A percentile compares a stretch with the other conserved stretches of the same genome.
Evolutionary conservation across 35 echinoderm and acorn worm species (phyloP).

Genomic region (Nesometra sesokonis): DNA sequence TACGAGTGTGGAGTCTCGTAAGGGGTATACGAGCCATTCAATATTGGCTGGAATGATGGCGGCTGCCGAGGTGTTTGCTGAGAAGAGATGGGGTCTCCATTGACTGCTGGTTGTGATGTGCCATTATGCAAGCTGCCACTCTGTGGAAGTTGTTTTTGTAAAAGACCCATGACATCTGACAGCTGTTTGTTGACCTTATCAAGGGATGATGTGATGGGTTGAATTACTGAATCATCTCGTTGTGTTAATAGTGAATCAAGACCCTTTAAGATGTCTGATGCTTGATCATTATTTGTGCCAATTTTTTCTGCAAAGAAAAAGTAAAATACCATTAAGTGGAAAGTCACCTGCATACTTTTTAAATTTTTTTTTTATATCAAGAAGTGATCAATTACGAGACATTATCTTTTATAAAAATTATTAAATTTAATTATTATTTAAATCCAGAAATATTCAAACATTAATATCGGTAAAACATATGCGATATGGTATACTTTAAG

Average conservation of each 20-base stretch:
- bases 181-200: conserved; percentile 52
- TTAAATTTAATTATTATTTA: too few species aligned
- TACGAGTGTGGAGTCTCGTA: not conserved
- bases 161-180: conserved; percentile 37
- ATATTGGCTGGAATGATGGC: not conserved
- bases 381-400: too few species aligned
- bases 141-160: conserved; percentile 13
- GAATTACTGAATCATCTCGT: not conserved
- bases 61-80: conserved; percentile 13
- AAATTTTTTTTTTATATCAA: too few species aligned
- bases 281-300: not conserved
- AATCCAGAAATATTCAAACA: too few species aligned
- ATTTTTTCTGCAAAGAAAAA: not conserved
- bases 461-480: too few species aligned
- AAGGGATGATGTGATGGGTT: conserved; percentile 28
- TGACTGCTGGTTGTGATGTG: not conserved
- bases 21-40: not conserved
- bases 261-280: not conserved
- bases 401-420: too few species aligned
- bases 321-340: too few species aligned
- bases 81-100: not conserved
- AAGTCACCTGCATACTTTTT: too few species aligned
- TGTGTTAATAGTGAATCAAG: not conserved
- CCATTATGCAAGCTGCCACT: not conserved
- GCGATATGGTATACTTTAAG: too few species aligned